Conservation (phyloP, 2,113 vertebrate genomes). For the Coptodon rendalli region DNA sequence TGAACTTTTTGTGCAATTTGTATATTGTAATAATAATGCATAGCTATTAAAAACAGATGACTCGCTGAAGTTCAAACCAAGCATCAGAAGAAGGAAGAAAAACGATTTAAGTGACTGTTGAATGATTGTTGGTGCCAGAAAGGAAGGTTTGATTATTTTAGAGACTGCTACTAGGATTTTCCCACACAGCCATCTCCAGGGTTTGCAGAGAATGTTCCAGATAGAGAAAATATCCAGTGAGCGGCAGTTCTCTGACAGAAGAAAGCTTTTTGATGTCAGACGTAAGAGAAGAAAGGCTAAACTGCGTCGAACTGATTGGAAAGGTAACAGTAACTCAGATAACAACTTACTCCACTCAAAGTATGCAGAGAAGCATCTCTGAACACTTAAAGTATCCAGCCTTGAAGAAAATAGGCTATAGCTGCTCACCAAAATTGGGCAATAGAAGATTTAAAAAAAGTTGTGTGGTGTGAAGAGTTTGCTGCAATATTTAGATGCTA, state of each 20-base stretch:
- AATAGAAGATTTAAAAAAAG: not conserved
- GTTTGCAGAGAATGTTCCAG: not conserved
- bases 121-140: not conserved
- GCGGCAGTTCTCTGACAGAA: not conserved
- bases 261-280: not conserved
- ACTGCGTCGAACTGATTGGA: not conserved
- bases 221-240: not conserved
- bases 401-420: not conserved
- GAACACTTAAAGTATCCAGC: not conserved
- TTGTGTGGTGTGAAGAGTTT: not conserved
- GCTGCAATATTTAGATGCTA: not conserved
- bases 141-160: not conserved
- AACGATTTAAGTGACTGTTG: not conserved
- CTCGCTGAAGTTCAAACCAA: not conserved
- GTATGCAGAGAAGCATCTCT: not conserved
- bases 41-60: not conserved
- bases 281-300: not conserved
- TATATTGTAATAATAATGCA: not conserved
- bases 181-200: not conserved
- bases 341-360: not conserved
- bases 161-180: not conserved
- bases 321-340: not conserved
- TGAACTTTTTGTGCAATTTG: not conserved
- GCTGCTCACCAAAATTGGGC: not conserved
- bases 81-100: not conserved